Evolutionary conservation across 2,113 vertebrate species (phyloP).

Genomic region (Hydrochoerus hydrochaeris): DNA sequence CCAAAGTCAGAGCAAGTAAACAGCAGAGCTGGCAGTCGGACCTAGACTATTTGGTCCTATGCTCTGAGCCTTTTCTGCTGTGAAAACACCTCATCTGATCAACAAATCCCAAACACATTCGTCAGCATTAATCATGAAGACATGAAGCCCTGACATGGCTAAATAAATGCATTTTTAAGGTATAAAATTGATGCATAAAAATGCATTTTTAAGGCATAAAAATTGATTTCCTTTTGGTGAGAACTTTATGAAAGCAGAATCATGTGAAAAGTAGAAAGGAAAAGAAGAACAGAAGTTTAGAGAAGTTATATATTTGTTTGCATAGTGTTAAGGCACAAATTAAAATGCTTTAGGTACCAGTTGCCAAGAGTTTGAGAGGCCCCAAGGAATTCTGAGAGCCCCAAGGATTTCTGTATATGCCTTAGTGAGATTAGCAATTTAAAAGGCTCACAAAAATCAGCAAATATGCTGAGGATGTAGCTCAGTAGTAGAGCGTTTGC

Average conservation of each 20-base stretch:
- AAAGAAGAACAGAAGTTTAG: not conserved
- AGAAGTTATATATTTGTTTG: not conserved
- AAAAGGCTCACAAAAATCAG: constrained; percentile 82
- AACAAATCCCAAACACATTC: constrained; percentile 1
- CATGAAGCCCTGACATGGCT: not conserved
- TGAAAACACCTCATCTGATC: not conserved
- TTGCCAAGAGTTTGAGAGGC: not conserved
- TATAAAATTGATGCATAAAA: too few species aligned
- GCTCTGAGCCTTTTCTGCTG: not conserved
- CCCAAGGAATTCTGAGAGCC: constrained; percentile 70
- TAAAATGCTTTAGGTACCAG: not conserved
- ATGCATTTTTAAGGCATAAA: constrained; percentile 28
- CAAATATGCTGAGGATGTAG: not conserved
- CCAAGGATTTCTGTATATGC: constrained; percentile 65
- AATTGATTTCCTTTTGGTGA: constrained; percentile 36
- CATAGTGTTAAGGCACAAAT: not conserved
- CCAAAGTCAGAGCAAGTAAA: not conserved
- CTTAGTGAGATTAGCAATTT: constrained; percentile 80
- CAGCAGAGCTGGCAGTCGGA: not conserved
- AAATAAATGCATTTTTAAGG: constrained; percentile 15
- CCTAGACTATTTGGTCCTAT: not conserved
- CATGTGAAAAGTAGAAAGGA: constrained; percentile 48
- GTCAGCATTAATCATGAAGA: not conserved
- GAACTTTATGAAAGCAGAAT: constrained; percentile 35
- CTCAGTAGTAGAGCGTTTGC: not conserved